Evolutionary conservation across 2,888 invertebrate genomes (phyloP), one percentile per base, ranked within the genome.

Genomic region (Folsomia candida): DNA sequence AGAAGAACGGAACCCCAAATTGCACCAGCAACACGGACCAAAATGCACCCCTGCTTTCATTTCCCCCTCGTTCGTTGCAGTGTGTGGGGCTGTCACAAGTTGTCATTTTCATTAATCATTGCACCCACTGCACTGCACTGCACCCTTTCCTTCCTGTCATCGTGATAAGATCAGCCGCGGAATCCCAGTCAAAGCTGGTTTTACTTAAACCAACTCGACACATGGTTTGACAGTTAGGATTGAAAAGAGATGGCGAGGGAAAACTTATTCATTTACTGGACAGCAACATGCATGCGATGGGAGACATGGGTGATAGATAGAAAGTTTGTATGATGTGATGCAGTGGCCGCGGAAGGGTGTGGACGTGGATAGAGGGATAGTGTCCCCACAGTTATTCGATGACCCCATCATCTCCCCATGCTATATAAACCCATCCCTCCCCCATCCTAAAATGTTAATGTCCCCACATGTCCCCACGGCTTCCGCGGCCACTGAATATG

Each of bases 81-180:
- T 37, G 37, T 37, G 37, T 14, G 6, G 20, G 4, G 20, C 54
- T 54, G 54, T 54, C 54, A 54, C 20, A 54, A 54, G 54, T 22
- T 54, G 54, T 54, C 54, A 54, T 54, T 54, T 54, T 54, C 54
- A 54, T 54, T 54, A 54, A 54, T 54, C 54, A 54, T 54, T 54
- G 54, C 54, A 54, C 54, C 54, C 18, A 54, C 4, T 22, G 54
- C 54, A 54, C 54, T 20, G 11, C 18, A 54, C 4, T 22, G 54
- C 54, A 54, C 54, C 54, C 54, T n/a, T 54, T 54, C 54, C 22
- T 54, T 54, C 54, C 54, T 54, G 54, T 54, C 54, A 54, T 14
- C 54, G n/a, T 22, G 54, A 54, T 54, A 54, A 54, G 22, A 54
- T 54, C 54, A 54, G 54, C 54, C 54, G 22, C 54, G 54, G 54